A percentile compares a stretch with the other conserved stretches of the same genome.
These are phyloP conservation scores for Chloromyia formosa DNA, from an alignment of 2,888 invertebrate species.

Conservation along the genomic window DNA sequence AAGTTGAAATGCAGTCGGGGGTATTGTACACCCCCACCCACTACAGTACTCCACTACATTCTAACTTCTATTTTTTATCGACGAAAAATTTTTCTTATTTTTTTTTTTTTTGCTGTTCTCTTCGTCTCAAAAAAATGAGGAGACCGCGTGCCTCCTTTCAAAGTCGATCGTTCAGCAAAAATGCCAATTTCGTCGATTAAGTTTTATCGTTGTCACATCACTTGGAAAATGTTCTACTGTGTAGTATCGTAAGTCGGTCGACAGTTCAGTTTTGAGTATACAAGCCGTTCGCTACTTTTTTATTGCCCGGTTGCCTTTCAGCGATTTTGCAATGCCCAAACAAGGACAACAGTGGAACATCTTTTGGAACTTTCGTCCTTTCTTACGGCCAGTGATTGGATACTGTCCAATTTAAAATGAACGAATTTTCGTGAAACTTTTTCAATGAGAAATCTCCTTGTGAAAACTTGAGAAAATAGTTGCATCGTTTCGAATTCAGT, in stretches of 20 bases:
- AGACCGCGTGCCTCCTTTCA: conserved; percentile 44
- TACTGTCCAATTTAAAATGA: conserved; percentile 34
- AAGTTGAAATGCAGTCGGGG: conserved; percentile 31
- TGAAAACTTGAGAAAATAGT: not conserved
- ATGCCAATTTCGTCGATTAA: conserved; percentile 48
- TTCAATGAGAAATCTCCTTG: conserved; percentile 32
- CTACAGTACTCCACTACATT: conserved; percentile 1
- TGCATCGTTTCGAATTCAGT: conserved; percentile 30
- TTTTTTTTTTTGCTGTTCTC: not conserved
- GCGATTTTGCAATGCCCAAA: conserved; percentile 15
- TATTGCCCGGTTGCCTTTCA: conserved; percentile 12
- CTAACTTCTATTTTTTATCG: conserved; percentile 29
- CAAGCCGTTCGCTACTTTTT: not conserved
- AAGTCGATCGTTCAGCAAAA: conserved; percentile 50
- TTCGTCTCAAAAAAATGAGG: conserved; percentile 5
- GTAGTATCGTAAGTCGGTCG: conserved; percentile 8
- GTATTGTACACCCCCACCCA: not conserved
- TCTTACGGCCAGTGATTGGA: conserved; percentile 20
- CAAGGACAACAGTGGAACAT: not conserved
- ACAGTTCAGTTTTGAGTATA: conserved; percentile 14
- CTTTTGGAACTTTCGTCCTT: not conserved
- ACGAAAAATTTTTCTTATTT: conserved; percentile 5
- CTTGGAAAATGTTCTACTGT: conserved; percentile 45
- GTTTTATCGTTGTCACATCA: conserved; percentile 49
- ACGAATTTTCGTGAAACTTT: conserved; percentile 34